These are phyloP conservation scores for Clistopyga incitator DNA, from an alignment of 2,888 invertebrate species.

Conservation along the genomic window DNA sequence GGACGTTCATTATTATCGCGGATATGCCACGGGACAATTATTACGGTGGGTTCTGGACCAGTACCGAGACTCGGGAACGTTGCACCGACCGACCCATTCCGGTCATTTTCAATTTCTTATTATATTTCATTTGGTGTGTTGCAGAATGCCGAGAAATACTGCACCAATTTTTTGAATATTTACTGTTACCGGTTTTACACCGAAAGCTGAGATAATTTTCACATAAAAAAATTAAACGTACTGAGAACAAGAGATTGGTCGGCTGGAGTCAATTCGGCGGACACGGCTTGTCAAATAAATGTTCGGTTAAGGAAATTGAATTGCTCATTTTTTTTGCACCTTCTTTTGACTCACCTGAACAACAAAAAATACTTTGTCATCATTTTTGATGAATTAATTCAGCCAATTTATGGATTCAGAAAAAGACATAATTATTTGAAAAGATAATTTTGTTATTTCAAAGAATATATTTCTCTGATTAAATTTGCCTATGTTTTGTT, in stretches of 20 bases:
- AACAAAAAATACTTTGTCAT: too few species aligned
- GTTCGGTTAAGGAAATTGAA: neutral
- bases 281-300: neutral
- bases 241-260: neutral
- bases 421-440: neutral
- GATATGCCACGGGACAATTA: constrained; percentile 29
- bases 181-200: neutral
- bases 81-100: neutral
- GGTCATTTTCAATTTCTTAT: neutral
- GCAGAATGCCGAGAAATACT: neutral
- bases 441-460: too few species aligned
- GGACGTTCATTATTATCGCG: constrained; percentile 29
- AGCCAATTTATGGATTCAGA: too few species aligned
- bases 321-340: neutral
- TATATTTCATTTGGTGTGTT: neutral
- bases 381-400: too few species aligned
- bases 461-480: too few species aligned
- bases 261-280: neutral
- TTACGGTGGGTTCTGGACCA: constrained; percentile 34
- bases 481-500: too few species aligned
- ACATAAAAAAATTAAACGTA: neutral
- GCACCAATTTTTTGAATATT: neutral
- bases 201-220: neutral
- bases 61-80: neutral
- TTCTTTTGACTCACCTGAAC: too few species aligned